Conservation (phyloP, 92 coral and sea anemone genomes). For the Diadumene lineata region DNA sequence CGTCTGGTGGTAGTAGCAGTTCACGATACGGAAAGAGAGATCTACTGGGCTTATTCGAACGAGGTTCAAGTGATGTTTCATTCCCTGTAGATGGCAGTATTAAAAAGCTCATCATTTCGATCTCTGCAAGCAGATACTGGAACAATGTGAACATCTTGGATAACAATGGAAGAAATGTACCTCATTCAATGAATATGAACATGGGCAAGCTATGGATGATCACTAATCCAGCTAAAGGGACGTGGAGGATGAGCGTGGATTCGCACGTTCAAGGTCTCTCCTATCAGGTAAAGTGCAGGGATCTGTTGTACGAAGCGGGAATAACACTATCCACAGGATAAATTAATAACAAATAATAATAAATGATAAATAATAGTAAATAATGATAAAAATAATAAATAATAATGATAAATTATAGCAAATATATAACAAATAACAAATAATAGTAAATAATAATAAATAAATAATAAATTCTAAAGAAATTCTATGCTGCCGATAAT, state of each 20-base stretch:
- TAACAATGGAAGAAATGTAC: slow-evolving; percentile 26
- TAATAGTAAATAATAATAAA: no score
- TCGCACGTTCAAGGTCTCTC: background rate
- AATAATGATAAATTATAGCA: no score
- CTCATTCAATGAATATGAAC: slow-evolving; percentile 39
- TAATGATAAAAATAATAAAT: no score
- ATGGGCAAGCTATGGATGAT: background rate
- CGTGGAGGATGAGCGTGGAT: background rate
- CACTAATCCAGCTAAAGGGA: background rate
- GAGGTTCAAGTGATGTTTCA: background rate
- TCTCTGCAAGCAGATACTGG: slow-evolving; percentile 17
- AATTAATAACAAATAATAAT: no score
- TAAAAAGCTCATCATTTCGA: slow-evolving; percentile 47
- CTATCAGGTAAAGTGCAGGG: background rate
- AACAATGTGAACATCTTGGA: slow-evolving; percentile 40
- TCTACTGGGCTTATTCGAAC: background rate
- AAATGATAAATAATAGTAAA: no score
- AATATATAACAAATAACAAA: no score
- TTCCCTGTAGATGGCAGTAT: slow-evolving; percentile 71
- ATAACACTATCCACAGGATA: background rate
- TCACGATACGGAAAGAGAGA: background rate
- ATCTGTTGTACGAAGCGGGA: background rate
- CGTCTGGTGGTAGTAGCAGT: background rate
- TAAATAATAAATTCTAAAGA: no score
- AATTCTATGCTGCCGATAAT: no score